Evolutionary conservation across 2,113 vertebrate genomes (phyloP).

Genomic region (Triplophysa dalaica): DNA sequence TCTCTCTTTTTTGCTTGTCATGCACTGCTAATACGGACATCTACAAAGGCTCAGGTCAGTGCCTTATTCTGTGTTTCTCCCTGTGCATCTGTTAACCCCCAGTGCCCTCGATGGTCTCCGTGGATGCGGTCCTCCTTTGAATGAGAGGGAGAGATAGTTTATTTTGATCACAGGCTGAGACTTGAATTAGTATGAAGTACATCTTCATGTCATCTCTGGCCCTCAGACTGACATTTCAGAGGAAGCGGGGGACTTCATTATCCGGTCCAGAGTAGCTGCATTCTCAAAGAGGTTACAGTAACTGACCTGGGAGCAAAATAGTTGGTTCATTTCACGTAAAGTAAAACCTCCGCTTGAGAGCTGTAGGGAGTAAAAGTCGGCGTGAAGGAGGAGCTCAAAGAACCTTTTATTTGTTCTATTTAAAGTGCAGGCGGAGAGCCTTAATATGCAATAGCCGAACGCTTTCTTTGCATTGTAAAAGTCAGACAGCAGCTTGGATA

Average conservation of each 20-base stretch:
- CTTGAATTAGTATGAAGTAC: slow-evolving; percentile 46
- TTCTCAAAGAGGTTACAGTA: slow-evolving; percentile 43
- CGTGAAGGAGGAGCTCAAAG: neutral
- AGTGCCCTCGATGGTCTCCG: neutral
- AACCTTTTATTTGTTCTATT: neutral
- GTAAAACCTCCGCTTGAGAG: neutral
- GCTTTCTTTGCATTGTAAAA: neutral
- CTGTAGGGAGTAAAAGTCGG: neutral
- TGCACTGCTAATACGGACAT: slow-evolving; percentile 94
- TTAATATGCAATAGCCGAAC: neutral
- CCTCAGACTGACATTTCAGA: slow-evolving; percentile 38
- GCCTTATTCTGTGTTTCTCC: slow-evolving; percentile 78
- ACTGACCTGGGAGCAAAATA: slow-evolving; percentile 12
- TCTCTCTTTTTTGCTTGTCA: slow-evolving; percentile 86
- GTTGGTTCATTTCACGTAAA: slow-evolving; percentile 35
- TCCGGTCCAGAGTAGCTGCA: neutral
- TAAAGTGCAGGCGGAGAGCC: neutral
- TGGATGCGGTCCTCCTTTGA: neutral
- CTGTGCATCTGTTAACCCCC: slow-evolving; percentile 59
- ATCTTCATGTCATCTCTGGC: slow-evolving; percentile 48
- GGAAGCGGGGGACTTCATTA: slow-evolving; percentile 52
- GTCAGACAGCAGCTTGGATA: neutral
- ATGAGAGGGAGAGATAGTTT: slow-evolving; percentile 7
- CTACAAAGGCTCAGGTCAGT: slow-evolving; percentile 99
- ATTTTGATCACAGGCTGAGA: slow-evolving; percentile 22